Base-by-base conservation (phyloP, 1,140 invertebrate species). In the Ceratina calcarata region DNA sequence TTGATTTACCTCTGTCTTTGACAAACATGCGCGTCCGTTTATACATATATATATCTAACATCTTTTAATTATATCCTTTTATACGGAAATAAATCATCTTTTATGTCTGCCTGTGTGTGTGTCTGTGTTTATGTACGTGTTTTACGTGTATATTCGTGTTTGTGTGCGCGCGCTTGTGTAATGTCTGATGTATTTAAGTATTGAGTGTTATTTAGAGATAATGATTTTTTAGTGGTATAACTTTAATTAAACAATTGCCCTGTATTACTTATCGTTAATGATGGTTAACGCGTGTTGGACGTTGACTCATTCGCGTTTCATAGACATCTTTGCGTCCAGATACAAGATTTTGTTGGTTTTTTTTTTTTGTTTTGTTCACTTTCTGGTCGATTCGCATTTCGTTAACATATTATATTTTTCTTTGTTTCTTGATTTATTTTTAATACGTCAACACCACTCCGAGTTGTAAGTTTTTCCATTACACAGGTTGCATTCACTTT, bases 401-500 rank as follows among this genome's bases (percentile, higher is more conserved):
- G 78, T 88, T 88, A 86, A 80, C 68, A 78, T 84, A 15, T 37
- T 80, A 78, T 86, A 83, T 85, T 82, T 85, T 85, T 86, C 79
- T 85, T 80, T 89, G 79, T 88, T 83, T 86, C 84, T 90, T 88
- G 84, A 83, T 87, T 87, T 84, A 78, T 87, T 92, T 37, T 78
- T 92, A 91, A 86, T 92, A 93, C 91, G 91, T 93, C 92, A 93
- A 93, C 91, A 93, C 92, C 91, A 93, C 92, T 92, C 91, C 90
- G 88, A 93, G 88, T 92, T 91, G 92, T 90, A 90, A 93, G 90
- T 92, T 92, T 88, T 91, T 89, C 90, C 87, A 91, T 89, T 89
- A 91, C 88, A 89, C 86, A 87, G 88, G 88, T 92, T 91, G 90
- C 86, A 92, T 94, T 95, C 97, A 98, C 97, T 98, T 98, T 95